Base-by-base conservation (phyloP, 2,113 vertebrate species). In the Rhombomys opimus region DNA sequence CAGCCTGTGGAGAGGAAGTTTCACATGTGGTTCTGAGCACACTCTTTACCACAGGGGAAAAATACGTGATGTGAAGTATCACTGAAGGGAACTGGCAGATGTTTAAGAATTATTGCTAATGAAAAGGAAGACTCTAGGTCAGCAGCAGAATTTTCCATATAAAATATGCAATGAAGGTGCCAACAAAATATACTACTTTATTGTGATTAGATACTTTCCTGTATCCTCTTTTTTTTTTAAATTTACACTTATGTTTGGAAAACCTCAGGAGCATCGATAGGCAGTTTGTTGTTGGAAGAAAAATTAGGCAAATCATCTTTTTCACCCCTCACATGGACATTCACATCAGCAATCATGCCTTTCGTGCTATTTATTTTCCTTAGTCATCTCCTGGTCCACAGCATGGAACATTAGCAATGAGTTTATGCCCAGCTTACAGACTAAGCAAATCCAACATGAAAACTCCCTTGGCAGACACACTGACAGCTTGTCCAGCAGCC, bases 361-460 rank as follows among this genome's bases (percentile, higher is more conserved):
- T 18, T 67, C 82, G 87, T 4, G 22, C 22, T 46, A 67, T 77
- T 61, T 7, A 50, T 25, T 59, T 77, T 89, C 63, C 32, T 67
- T 22, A 75, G n/a, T 52, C 17, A 89, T 14, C 12, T 25, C 17
- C 4, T n/a, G 41, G 52, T 57, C 87, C 18, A 75, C 3, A 78
- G n/a, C 23, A 63, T 20, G 1, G 12, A 67, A 65, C n/a, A 93
- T 61, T 27, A 68, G 38, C 68, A 78, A 90, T 59, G 18, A n/a
- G 75, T 8, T 25, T 15, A 2, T 3, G 9, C 81, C 57, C 18
- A 81, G 94, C n/a, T 63, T 38, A 73, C 50, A 9, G 75, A 67
- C 50, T 52, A 30, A n/a, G 68, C 20, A 90, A 78, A 84, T 86
- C 54, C 87, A 57, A 92, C 61, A 20, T 11, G 72, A 78, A 67